Evolutionary conservation across 2,888 invertebrate species (phyloP).

Genomic region (Salpingus planirostris): DNA sequence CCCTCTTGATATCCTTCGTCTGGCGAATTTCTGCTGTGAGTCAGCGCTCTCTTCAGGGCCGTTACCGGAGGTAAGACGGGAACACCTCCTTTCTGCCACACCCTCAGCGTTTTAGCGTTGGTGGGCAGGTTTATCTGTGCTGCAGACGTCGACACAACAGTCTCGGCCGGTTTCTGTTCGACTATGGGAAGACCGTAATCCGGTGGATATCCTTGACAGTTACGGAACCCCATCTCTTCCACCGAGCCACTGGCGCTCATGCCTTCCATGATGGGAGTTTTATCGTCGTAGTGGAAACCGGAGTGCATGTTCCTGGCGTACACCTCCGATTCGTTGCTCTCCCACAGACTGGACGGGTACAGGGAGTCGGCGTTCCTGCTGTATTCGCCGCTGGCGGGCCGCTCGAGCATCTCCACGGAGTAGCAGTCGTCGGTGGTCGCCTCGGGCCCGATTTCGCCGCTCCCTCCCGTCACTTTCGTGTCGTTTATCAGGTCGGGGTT

Average conservation of each 20-base stretch:
- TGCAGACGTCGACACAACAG: conserved; percentile 41
- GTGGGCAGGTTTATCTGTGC: conserved; percentile 43
- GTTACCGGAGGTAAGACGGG: conserved; percentile 80
- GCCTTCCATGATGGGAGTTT: conserved; percentile 64
- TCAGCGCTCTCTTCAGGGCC: conserved; percentile 74
- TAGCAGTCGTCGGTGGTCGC: conserved; percentile 27
- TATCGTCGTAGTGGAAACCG: conserved; percentile 53
- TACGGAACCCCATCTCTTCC: conserved; percentile 58
- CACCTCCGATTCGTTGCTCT: conserved; percentile 30
- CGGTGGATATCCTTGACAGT: conserved; percentile 63
- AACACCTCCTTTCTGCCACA: conserved; percentile 77
- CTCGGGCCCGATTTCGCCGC: no score
- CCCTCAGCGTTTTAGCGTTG: conserved; percentile 71
- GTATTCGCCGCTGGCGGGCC: conserved; percentile 69
- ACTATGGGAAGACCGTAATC: conserved; percentile 71
- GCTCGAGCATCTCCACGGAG: conserved; percentile 32
- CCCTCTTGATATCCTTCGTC: conserved; percentile 91
- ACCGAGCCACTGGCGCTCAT: conserved; percentile 51
- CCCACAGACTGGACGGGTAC: conserved; percentile 76
- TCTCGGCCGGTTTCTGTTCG: conserved; percentile 37
- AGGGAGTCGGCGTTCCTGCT: conserved; percentile 66
- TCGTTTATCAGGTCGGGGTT: conserved; percentile 83
- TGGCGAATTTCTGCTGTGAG: conserved; percentile 75
- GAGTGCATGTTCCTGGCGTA: conserved; percentile 6
- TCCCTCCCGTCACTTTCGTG: conserved; percentile 59